Conservation (phyloP, 2,888 invertebrate species). For the Diadegma fenestrale region DNA sequence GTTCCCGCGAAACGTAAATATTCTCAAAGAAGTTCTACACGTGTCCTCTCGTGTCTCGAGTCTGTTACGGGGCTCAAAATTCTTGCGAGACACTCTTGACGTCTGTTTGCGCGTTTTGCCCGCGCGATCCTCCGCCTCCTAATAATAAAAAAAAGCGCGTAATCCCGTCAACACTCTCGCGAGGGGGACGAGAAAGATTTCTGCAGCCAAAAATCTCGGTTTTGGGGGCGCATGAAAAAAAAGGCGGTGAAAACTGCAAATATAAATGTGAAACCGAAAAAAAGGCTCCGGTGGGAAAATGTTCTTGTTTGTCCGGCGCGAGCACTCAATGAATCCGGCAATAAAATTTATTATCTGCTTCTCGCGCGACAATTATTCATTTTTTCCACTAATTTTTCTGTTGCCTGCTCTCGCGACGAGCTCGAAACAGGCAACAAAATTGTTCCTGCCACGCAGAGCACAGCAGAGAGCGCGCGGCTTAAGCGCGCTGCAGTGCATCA, state of each 20-base stretch:
- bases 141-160: constrained; percentile 77
- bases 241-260: no score
- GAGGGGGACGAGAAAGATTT: constrained; percentile 1
- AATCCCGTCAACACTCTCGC: constrained; percentile 79
- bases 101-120: no score
- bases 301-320: no score
- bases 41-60: constrained; percentile 82
- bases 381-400: neutral
- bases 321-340: neutral
- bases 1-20: constrained; percentile 68
- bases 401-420: neutral
- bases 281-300: neutral
- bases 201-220: constrained; percentile 23
- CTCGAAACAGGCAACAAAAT: neutral
- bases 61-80: constrained; percentile 80
- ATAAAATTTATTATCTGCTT: constrained; percentile 1
- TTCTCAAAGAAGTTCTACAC: constrained; percentile 80
- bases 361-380: neutral
- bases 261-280: no score
- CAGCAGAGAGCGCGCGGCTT: neutral
- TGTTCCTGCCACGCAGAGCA: neutral
- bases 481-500: constrained; percentile 81
- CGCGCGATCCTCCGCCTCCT: constrained; percentile 54
- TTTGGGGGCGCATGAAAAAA: neutral
- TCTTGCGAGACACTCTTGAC: constrained; percentile 69